These are phyloP conservation scores for Cheirogaleus medius DNA, from an alignment of 2,113 vertebrate genomes.

Conservation along the genomic window DNA sequence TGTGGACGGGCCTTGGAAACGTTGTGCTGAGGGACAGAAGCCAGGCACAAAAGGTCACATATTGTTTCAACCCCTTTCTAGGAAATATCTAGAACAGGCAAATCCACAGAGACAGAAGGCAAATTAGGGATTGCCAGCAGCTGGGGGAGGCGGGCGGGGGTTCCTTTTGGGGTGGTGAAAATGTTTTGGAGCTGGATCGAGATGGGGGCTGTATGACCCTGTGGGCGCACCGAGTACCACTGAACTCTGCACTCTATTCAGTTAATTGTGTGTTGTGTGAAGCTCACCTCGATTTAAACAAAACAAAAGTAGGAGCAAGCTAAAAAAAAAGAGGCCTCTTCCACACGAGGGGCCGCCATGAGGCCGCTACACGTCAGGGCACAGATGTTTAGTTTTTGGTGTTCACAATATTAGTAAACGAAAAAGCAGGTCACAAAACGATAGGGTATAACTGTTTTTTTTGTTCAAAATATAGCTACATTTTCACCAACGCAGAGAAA, in stretches of 20 bases:
- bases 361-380: background rate
- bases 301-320: background rate
- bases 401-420: too few relatives aligned
- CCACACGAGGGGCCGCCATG: rapidly evolving
- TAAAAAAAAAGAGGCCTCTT: background rate
- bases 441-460: rapidly evolving
- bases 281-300: background rate
- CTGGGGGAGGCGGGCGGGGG: background rate
- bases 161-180: background rate
- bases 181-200: background rate
- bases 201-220: too few relatives aligned
- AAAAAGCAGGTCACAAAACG: background rate
- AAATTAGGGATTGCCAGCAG: background rate
- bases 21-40: background rate
- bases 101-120: background rate
- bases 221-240: background rate
- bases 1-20: background rate
- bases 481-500: background rate
- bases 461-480: background rate
- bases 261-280: background rate
- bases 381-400: background rate
- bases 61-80: too few relatives aligned
- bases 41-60: background rate
- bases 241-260: background rate
- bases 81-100: background rate